A percentile compares a stretch with the other conserved stretches of the same genome.
Evolutionary conservation across 2,113 vertebrate genomes (phyloP).

Genomic region (Girardinichthys multiradiatus): DNA sequence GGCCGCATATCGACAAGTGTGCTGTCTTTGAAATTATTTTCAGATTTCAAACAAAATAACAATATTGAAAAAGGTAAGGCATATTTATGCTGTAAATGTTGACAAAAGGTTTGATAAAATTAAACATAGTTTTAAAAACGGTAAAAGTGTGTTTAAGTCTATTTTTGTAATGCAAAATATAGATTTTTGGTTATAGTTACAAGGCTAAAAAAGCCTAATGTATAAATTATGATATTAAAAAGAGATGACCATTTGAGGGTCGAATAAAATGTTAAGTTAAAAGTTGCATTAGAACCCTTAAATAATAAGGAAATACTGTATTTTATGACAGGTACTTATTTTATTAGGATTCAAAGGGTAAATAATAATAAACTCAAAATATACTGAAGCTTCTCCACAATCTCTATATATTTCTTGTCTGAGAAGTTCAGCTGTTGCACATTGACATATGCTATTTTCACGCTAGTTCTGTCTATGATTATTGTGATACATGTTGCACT

Average conservation of each 20-base stretch:
- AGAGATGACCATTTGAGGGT: too few relatives aligned
- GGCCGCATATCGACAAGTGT: not conserved
- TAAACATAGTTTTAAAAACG: not conserved
- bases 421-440: slow-evolving; percentile 31
- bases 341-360: not conserved
- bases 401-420: too few relatives aligned
- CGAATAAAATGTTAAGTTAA: too few relatives aligned
- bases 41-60: not conserved
- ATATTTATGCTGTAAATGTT: not conserved
- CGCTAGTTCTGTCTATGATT: not conserved
- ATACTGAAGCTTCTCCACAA: too few relatives aligned
- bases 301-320: too few relatives aligned
- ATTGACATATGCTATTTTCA: slow-evolving; percentile 30
- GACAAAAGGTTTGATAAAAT: too few relatives aligned
- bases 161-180: not conserved
- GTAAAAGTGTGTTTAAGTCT: too few relatives aligned
- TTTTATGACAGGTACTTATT: not conserved
- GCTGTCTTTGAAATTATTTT: not conserved
- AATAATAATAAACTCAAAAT: too few relatives aligned
- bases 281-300: too few relatives aligned
- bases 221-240: too few relatives aligned
- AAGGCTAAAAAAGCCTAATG: too few relatives aligned
- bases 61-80: not conserved
- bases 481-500: slow-evolving; percentile 24
- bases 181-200: too few relatives aligned